Evolutionary conservation across 2,888 invertebrate species (phyloP), one percentile per base, ranked within the genome.

Genomic region (Pollenia griseotomentosa): DNA sequence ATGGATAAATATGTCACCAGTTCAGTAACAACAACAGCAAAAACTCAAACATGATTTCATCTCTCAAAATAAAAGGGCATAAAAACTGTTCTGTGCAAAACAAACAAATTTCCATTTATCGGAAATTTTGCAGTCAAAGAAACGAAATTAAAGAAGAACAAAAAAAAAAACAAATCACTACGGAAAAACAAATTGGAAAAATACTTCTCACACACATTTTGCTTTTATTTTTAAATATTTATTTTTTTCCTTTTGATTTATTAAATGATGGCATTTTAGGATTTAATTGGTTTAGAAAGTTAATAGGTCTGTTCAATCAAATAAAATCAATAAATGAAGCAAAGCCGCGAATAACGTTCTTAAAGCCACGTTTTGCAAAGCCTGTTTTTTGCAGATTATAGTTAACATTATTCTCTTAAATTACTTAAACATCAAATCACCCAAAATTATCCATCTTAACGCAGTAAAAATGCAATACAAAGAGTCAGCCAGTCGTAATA

Each of bases 161-260:
- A 12, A 53, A 70, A 40, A 78, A 55, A 55, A 40, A 23, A 44
- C n/a, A 75, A 75, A 75, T 75, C 63, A 65, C 51, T 75, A 63
- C 53, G 40, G 42, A 51, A 55, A 46, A 68, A 46, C 2, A 78
- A 75, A 75, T 75, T 63, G 63, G 63, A 75, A 75, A 53, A 63
- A 33, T 23, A 44, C n/a, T 14, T 51, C 23, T 23, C 42, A 42
- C 19, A 53, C 51, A 61, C 23, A 11, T 33, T 10, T 8, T 42
- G 46, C 23, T 14, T 48, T 66, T 66, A n/a, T 44, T 19, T 40
- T 23, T 9, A 44, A 61, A 77, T 7, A 16, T 8, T 4, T 0
- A 53, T 6, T 19, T 6, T 11, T n/a, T 33, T 3, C 14, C 11
- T 7, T 46, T 66, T 55, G 11, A 65, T 46, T 23, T 66, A 66